A percentile compares a stretch with the other conserved stretches of the same genome.
phyloP scores from a whole-genome alignment of 1,140 invertebrate species.

The Dreissena rostriformis region DNA sequence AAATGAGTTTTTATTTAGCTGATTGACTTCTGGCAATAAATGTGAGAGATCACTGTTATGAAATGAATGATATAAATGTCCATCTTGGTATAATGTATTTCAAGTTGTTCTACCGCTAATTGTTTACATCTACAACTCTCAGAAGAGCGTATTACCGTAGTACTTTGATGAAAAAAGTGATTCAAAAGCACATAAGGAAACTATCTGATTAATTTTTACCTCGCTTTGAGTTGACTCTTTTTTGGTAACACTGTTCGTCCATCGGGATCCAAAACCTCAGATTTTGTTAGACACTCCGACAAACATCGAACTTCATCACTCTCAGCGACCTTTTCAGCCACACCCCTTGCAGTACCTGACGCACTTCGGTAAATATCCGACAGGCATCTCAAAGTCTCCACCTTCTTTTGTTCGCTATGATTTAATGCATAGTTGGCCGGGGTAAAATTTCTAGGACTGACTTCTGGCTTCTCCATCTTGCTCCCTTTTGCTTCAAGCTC shows the following conservation, averaged over 20 bases:
- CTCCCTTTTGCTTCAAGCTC: conserved; percentile 48
- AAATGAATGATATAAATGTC: too few relatives aligned
- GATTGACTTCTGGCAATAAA: too few relatives aligned
- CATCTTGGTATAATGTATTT: too few relatives aligned
- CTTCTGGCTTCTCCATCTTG: conserved; percentile 26
- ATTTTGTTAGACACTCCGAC: conserved; percentile 24
- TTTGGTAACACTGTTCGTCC: neutral
- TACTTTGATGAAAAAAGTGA: too few relatives aligned
- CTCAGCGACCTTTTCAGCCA: neutral
- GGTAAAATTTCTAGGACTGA: neutral
- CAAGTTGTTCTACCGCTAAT: too few relatives aligned
- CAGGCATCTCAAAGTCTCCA: neutral
- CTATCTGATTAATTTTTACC: too few relatives aligned
- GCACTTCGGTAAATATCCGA: neutral
- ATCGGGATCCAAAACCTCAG: conserved; percentile 32
- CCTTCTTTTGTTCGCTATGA: neutral
- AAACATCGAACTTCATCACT: neutral
- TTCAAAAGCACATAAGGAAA: too few relatives aligned
- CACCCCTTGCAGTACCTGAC: neutral
- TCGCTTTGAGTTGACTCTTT: too few relatives aligned
- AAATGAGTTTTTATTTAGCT: too few relatives aligned
- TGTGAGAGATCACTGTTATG: too few relatives aligned
- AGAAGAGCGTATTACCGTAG: too few relatives aligned
- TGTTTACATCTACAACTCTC: too few relatives aligned
- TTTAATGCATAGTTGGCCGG: neutral